phyloP scores from a whole-genome alignment of 2,797 vertebrate species.

The Tinamus major region DNA sequence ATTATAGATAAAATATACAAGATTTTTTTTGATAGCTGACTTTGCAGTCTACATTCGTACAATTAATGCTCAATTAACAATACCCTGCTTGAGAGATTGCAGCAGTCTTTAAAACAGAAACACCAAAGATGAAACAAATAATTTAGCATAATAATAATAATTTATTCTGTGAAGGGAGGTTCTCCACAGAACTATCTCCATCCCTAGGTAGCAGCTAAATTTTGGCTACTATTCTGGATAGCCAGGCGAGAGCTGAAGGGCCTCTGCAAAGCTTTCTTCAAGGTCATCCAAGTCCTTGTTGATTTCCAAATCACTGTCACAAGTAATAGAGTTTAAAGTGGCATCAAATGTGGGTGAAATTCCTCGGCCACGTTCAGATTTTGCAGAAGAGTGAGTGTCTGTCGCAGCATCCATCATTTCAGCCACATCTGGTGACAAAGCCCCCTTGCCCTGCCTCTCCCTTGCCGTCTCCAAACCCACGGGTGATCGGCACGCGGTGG shows the following conservation, averaged over 20 bases:
- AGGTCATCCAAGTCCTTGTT: constrained; percentile 79
- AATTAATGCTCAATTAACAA: background rate
- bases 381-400: background rate
- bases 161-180: constrained; percentile 58
- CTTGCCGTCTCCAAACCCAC: background rate
- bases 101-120: constrained; percentile 29
- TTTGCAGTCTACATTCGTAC: background rate
- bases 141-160: background rate
- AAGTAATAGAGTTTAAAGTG: constrained; percentile 21
- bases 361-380: constrained; percentile 1
- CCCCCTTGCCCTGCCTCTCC: background rate
- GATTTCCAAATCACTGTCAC: constrained; percentile 53
- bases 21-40: background rate
- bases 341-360: background rate
- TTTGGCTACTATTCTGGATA: background rate
- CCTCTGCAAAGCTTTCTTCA: constrained; percentile 75
- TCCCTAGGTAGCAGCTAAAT: background rate
- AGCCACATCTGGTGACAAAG: background rate
- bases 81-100: constrained; percentile 14
- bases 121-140: background rate
- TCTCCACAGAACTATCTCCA: constrained; percentile 2
- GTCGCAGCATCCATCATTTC: background rate
- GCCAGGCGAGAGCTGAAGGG: constrained; percentile 66
- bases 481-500: background rate
- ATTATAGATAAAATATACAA: background rate